Conservation (phyloP, 1,140 invertebrate species). For the Drosophila nikananu region DNA sequence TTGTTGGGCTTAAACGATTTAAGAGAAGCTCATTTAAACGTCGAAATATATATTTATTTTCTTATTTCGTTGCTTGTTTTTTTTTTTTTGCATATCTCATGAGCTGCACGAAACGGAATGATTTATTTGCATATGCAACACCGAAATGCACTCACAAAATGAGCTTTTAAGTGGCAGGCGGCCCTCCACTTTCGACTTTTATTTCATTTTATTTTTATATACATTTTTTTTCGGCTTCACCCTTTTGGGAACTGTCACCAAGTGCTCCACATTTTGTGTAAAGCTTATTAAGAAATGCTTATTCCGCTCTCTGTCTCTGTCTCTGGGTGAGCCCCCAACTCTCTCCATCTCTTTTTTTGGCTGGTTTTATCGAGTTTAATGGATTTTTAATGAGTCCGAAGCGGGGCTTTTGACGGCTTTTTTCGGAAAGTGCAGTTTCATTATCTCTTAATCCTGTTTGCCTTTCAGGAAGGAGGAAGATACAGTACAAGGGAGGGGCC, state of each 20-base stretch:
- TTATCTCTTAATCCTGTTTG: conserved; percentile 77
- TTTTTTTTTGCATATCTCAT: conserved; percentile 38
- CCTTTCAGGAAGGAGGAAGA: conserved; percentile 25
- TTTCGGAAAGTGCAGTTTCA: conserved; percentile 65
- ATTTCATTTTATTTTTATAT: conserved; percentile 21
- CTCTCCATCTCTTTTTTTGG: not conserved
- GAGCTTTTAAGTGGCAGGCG: conserved; percentile 79
- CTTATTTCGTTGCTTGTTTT: not conserved
- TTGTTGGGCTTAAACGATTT: conserved; percentile 38
- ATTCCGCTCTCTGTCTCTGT: conserved; percentile 10
- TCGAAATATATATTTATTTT: conserved; percentile 4
- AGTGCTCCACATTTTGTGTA: conserved; percentile 71
- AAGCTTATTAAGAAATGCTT: conserved; percentile 72
- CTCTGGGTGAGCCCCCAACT: conserved; percentile 2
- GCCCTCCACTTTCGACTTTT: conserved; percentile 51
- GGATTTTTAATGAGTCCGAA: conserved; percentile 80
- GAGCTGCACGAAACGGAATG: conserved; percentile 47
- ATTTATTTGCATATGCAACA: conserved; percentile 84
- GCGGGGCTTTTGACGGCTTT: conserved; percentile 70
- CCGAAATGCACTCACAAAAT: conserved; percentile 79
- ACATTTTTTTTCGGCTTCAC: conserved; percentile 15
- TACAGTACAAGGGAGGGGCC: not conserved
- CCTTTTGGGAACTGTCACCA: conserved; percentile 62
- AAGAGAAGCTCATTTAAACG: conserved; percentile 10
- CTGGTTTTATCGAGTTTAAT: conserved; percentile 72